Conservation (phyloP, 2,888 invertebrate species). For the Steinernema carpocapsae region DNA sequence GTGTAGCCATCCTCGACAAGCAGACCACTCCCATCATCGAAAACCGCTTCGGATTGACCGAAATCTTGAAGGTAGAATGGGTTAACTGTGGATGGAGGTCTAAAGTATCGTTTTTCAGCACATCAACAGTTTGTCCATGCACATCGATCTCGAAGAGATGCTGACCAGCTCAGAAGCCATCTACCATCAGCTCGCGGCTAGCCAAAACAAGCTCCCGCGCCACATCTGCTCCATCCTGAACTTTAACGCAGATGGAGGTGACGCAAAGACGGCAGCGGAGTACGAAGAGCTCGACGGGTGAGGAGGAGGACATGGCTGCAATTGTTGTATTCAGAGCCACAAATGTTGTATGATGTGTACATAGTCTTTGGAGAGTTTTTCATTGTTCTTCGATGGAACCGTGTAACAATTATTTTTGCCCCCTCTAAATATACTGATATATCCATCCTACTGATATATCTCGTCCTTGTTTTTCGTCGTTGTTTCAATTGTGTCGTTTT, state of each 20-base stretch:
- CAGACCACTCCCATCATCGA: slow-evolving; percentile 87
- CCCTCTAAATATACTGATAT: neutral
- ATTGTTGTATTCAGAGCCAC: too few species aligned
- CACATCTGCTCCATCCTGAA: slow-evolving; percentile 57
- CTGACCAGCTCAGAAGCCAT: slow-evolving; percentile 89
- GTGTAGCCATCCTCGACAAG: slow-evolving; percentile 87
- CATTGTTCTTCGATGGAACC: neutral
- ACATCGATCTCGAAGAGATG: slow-evolving; percentile 82
- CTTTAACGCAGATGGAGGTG: slow-evolving; percentile 39
- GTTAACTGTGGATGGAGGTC: neutral
- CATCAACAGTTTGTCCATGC: slow-evolving; percentile 89
- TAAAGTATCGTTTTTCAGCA: slow-evolving; percentile 75
- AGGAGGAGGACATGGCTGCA: too few species aligned
- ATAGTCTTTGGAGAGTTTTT: neutral
- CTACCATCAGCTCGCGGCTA: slow-evolving; percentile 79
- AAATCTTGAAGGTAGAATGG: slow-evolving; percentile 83
- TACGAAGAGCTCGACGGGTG: too few species aligned
- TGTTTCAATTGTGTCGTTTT: neutral
- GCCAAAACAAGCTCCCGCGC: slow-evolving; percentile 63
- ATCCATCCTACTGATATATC: neutral
- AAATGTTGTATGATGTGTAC: neutral
- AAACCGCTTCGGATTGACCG: slow-evolving; percentile 90
- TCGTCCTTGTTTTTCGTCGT: neutral
- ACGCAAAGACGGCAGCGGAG: neutral
- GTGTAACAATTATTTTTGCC: too few species aligned